A percentile compares a stretch with the other conserved stretches of the same genome.
These are phyloP conservation scores for Geotrypetes seraphini DNA, from an alignment of 2,797 vertebrate genomes.

Conservation along the genomic window DNA sequence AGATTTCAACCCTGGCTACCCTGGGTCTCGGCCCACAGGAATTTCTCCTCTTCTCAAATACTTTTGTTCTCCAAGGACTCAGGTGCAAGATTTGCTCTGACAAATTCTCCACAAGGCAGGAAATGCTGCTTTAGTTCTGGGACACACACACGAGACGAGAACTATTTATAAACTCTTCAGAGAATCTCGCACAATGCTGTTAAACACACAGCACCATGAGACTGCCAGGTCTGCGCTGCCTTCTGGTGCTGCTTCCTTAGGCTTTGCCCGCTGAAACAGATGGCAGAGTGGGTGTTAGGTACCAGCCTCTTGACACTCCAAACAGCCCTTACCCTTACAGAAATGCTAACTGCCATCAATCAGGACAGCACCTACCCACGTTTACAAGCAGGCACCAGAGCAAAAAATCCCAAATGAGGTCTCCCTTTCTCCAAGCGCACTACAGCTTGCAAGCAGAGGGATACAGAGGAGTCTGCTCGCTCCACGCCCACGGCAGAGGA, in stretches of 20 bases:
- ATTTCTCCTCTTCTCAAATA: too few relatives aligned
- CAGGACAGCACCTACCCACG: slow-evolving; percentile 78
- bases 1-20: too few relatives aligned
- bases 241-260: slow-evolving; percentile 27
- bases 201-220: slow-evolving; percentile 21
- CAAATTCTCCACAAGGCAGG: neutral
- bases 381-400: slow-evolving; percentile 55
- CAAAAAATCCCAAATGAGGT: slow-evolving; percentile 50
- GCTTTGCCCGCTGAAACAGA: slow-evolving; percentile 69
- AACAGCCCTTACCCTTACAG: slow-evolving; percentile 88
- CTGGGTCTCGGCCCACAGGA: too few relatives aligned
- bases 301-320: slow-evolving; percentile 79
- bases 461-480: slow-evolving; percentile 1
- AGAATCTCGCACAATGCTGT: slow-evolving; percentile 8
- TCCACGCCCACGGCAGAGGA: too few relatives aligned
- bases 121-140: slow-evolving; percentile 14
- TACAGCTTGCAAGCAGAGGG: slow-evolving; percentile 53
- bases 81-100: too few relatives aligned
- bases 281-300: slow-evolving; percentile 77
- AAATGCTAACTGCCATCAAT: slow-evolving; percentile 91
- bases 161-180: slow-evolving; percentile 45
- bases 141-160: slow-evolving; percentile 20
- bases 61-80: too few relatives aligned
- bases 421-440: slow-evolving; percentile 57
- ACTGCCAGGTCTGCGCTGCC: slow-evolving; percentile 26